These are phyloP conservation scores for Micrasema minimum DNA, from an alignment of 1,140 invertebrate genomes.

Conservation along the genomic window DNA sequence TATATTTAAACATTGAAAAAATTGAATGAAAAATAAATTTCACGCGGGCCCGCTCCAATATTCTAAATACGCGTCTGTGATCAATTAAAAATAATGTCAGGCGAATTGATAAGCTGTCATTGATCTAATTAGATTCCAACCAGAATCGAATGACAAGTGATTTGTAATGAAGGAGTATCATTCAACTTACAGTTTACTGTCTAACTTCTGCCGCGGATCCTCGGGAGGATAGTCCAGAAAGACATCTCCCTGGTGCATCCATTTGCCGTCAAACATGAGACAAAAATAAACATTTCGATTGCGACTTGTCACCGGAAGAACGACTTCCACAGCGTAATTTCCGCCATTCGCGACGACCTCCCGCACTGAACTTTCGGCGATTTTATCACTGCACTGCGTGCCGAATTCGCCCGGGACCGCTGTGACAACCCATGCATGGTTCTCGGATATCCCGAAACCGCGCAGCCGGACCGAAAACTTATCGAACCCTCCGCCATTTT, in stretches of 20 bases:
- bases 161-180: too few species aligned
- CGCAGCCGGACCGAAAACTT: slow-evolving; percentile 56
- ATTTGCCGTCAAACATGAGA: slow-evolving; percentile 56
- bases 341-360: neutral
- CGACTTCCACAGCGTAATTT: slow-evolving; percentile 49
- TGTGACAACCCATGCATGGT: slow-evolving; percentile 62
- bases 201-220: slow-evolving; percentile 11
- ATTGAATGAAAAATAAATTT: too few species aligned
- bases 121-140: too few species aligned
- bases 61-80: too few species aligned
- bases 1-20: too few species aligned
- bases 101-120: too few species aligned
- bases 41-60: too few species aligned
- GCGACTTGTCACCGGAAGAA: slow-evolving; percentile 59
- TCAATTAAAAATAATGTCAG: too few species aligned
- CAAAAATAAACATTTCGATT: slow-evolving; percentile 55
- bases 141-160: too few species aligned
- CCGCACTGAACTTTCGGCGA: neutral
- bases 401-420: slow-evolving; percentile 43
- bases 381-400: neutral
- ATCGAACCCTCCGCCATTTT: slow-evolving; percentile 55
- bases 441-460: slow-evolving; percentile 61
- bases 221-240: slow-evolving; percentile 56
- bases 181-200: too few species aligned
- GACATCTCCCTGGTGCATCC: slow-evolving; percentile 60